These are phyloP conservation scores for Pyrrhia umbra DNA, from an alignment of 2,888 invertebrate genomes.

Conservation along the genomic window DNA sequence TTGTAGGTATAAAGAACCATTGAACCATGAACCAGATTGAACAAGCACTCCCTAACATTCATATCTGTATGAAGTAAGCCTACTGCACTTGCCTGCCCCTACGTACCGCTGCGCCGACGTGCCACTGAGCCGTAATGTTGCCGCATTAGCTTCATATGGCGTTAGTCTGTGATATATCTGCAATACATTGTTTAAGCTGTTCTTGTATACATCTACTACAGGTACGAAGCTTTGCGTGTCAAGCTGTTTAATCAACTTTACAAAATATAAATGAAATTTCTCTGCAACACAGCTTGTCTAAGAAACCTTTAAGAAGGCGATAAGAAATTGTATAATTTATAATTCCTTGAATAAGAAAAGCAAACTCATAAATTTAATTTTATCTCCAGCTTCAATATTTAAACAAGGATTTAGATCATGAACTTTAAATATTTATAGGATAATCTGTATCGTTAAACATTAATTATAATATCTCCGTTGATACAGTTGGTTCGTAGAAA, in stretches of 20 bases:
- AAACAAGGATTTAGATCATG: conserved; percentile 4
- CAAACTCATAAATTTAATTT: conserved; percentile 24
- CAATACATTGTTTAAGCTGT: conserved; percentile 20
- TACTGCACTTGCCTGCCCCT: conserved; percentile 3
- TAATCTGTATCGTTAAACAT: conserved; percentile 26
- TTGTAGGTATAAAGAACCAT: no score
- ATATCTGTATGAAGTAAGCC: not conserved
- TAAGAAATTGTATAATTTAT: conserved; percentile 3
- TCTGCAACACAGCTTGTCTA: not conserved
- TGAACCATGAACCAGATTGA: no score
- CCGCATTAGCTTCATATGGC: conserved; percentile 46
- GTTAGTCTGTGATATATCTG: conserved; percentile 36
- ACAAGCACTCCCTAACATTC: not conserved
- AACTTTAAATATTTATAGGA: conserved; percentile 37
- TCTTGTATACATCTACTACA: conserved; percentile 6
- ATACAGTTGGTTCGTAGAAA: conserved; percentile 10
- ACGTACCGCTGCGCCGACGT: conserved; percentile 1
- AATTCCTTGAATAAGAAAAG: conserved; percentile 8
- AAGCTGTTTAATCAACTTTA: conserved; percentile 3
- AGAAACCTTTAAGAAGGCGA: conserved; percentile 3
- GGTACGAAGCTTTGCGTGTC: conserved; percentile 24
- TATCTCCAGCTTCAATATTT: conserved; percentile 20
- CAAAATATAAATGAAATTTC: conserved; percentile 11
- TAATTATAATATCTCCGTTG: conserved; percentile 9
- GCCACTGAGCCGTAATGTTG: conserved; percentile 33